Conservation (phyloP, 2,797 vertebrate genomes). For the Molothrus ater region DNA sequence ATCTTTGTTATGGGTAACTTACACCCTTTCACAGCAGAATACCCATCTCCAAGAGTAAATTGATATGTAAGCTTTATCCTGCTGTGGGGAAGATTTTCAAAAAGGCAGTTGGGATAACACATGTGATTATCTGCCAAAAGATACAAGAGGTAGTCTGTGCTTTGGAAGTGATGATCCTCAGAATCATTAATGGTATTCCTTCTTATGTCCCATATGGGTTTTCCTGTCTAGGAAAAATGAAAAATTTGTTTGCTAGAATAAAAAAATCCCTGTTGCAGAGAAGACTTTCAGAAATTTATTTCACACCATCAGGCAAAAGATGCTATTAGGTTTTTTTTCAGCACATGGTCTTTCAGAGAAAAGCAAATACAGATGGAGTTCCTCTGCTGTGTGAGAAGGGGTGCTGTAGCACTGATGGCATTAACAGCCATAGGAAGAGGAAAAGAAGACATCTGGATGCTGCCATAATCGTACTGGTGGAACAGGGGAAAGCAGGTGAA, state of each 20-base stretch:
- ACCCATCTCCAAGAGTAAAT: not conserved
- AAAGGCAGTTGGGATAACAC: not conserved
- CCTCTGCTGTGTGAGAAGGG: not conserved
- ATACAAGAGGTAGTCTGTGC: not conserved
- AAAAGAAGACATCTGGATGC: not conserved
- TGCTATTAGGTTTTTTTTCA: not conserved
- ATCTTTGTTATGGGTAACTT: not conserved
- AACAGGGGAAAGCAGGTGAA: not conserved
- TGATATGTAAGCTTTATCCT: not conserved
- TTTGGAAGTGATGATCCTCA: not conserved
- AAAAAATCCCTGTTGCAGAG: not conserved
- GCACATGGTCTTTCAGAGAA: not conserved
- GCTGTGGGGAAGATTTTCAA: not conserved
- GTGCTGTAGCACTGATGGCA: not conserved
- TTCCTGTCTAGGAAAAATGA: not conserved
- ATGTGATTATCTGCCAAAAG: no score
- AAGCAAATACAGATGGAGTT: not conserved
- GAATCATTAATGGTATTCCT: not conserved
- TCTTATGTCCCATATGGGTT: not conserved
- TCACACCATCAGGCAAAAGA: not conserved
- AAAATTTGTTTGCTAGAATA: not conserved
- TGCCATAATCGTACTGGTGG: not conserved
- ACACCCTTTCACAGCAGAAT: not conserved
- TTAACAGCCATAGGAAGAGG: not conserved
- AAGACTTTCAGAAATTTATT: not conserved